Evolutionary conservation across 2,888 invertebrate species (phyloP).

Genomic region (Spodoptera exigua): DNA sequence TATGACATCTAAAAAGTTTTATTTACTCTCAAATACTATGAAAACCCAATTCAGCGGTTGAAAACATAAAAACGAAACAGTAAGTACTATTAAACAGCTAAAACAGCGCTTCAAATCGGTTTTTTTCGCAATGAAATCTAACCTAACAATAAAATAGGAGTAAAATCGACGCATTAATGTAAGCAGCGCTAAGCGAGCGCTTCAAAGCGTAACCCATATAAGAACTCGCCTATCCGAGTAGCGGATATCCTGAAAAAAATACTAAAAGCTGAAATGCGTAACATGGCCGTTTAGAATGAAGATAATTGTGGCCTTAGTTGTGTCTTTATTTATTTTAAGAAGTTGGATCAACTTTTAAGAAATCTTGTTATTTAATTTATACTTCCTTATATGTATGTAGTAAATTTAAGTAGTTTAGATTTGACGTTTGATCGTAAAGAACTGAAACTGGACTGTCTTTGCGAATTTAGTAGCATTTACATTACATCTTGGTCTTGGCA

Average conservation of each 20-base stretch:
- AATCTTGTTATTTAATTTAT: neutral
- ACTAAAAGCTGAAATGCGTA: conserved; percentile 56
- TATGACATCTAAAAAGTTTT: conserved; percentile 33
- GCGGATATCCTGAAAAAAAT: conserved; percentile 56
- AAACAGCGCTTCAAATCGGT: conserved; percentile 30
- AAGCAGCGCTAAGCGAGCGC: conserved; percentile 35
- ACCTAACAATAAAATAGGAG: conserved; percentile 40
- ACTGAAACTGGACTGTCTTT: too few species aligned
- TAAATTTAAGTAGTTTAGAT: too few species aligned
- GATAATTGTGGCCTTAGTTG: conserved; percentile 27
- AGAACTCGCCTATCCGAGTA: conserved; percentile 56
- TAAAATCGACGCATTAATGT: conserved; percentile 50
- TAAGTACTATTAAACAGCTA: conserved; percentile 12
- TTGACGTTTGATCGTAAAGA: too few species aligned
- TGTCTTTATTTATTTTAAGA: conserved; percentile 11
- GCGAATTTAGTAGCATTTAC: too few species aligned
- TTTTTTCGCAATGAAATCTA: conserved; percentile 34
- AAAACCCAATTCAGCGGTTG: conserved; percentile 12
- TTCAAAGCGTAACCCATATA: conserved; percentile 45
- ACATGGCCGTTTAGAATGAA: conserved; percentile 44
- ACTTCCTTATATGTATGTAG: too few species aligned
- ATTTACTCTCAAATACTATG: neutral
- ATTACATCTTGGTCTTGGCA: too few species aligned
- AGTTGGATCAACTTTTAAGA: neutral
- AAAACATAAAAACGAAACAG: conserved; percentile 19